Base-by-base conservation (phyloP, 2,797 vertebrate genomes). In the Salmo trutta region DNA sequence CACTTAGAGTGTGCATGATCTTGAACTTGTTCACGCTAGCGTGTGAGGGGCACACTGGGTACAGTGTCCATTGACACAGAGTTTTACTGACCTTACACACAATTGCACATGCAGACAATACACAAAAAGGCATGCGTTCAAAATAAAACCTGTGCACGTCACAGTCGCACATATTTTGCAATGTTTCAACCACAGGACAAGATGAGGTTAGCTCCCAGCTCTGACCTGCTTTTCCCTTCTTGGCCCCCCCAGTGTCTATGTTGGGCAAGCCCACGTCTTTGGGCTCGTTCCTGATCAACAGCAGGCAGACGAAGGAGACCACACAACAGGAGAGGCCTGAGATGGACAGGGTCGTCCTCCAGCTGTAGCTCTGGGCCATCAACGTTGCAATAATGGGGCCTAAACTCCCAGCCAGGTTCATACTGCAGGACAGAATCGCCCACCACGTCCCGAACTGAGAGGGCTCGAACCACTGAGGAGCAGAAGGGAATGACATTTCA, bases 391-490 rank as follows among this genome's bases (percentile, higher is more conserved):
- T 91, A 47, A 99, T 95, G 52, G 98, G 98, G 24, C 98, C 98
- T 62, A 98, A 84, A 83, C 97, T 96, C 81, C 98, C 98, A 0
- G 98, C 98, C 90, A 99, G 89, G 89, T 99, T 99, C 98, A 99
- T 99, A 89, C 98, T 99, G 83, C 97, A 97, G 74, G 98, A 99
- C 53, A 99, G 95, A 80, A 99, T 29, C 0, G 98, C 94, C 98
- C 98, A 99, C 97, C 98, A 99, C 0, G 98, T 99, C 79, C 98
- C 98, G 71, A 99, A 99, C 91, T 99, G 96, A 77, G 98, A 96
- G 3, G 98, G 98, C 83, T 99, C 97, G 66, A 99, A 99, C 98
- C 98, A 99, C 98, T 99, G 91, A 7, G 75, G 82, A 27, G 77
- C 3, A 64, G 71, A 36, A 71, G 51, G 77, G 75, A 66, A 67